A percentile compares a stretch with the other conserved stretches of the same genome.
phyloP scores from a whole-genome alignment of 2,797 vertebrate genomes.

The Sebastes paucispinis region DNA sequence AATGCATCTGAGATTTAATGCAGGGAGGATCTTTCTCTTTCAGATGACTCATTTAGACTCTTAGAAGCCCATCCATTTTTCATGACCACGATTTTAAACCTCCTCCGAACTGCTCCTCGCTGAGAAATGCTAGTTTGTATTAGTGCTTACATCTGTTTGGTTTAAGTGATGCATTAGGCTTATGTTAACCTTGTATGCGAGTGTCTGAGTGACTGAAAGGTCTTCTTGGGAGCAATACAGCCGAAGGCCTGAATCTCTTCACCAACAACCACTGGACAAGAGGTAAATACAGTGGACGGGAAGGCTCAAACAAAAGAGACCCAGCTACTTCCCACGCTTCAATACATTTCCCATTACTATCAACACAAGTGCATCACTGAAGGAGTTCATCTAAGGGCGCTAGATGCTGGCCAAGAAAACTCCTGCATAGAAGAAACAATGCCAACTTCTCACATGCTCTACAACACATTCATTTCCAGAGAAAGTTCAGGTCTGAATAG shows the following conservation, averaged over 20 bases:
- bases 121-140: slow-evolving; percentile 24
- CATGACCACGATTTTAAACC: slow-evolving; percentile 28
- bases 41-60: slow-evolving; percentile 45
- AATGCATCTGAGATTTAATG: slow-evolving; percentile 55
- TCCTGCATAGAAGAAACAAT: not conserved
- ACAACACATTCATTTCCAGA: not conserved
- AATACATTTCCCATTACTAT: not conserved
- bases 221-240: not conserved
- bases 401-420: not conserved
- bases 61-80: slow-evolving; percentile 46
- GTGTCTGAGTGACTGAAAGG: not conserved
- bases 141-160: not conserved
- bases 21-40: slow-evolving; percentile 38
- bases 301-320: not conserved
- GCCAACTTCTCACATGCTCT: not conserved
- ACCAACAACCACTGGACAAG: not conserved
- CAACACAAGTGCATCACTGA: not conserved
- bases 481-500: not conserved
- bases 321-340: not conserved
- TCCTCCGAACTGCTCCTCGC: not conserved
- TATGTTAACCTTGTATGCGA: slow-evolving; percentile 10
- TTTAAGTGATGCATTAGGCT: slow-evolving; percentile 14
- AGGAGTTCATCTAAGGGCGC: not conserved
- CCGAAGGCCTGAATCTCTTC: not conserved
- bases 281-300: not conserved